A percentile compares a stretch with the other conserved stretches of the same genome.
phyloP scores from a whole-genome alignment of 92 coral and sea anemone species.

The Heliopora coerulea region DNA sequence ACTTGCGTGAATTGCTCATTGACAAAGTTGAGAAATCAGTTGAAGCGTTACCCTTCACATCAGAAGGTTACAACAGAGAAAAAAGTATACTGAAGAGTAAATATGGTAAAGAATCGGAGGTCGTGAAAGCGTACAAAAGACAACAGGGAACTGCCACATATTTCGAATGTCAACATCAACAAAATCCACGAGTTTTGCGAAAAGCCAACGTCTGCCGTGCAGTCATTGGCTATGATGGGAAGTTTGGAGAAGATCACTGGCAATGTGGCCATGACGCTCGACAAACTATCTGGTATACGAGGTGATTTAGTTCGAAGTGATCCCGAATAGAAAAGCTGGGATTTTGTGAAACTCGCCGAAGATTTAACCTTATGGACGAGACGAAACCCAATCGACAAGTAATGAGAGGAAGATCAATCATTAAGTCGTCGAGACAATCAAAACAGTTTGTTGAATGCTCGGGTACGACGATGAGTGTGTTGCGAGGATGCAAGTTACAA shows the following conservation, averaged over 20 bases:
- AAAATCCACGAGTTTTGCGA: conserved; percentile 16
- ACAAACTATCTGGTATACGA: conserved; percentile 13
- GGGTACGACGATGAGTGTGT: background rate
- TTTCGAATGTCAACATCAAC: conserved; percentile 15
- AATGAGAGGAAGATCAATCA: too few relatives aligned
- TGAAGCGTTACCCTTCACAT: too few relatives aligned
- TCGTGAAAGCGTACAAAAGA: conserved; percentile 8
- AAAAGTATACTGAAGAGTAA: background rate
- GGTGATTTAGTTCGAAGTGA: conserved; percentile 31
- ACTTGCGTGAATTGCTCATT: too few relatives aligned
- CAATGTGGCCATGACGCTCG: conserved; percentile 20
- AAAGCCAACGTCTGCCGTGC: conserved; percentile 2
- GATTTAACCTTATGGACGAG: too few relatives aligned
- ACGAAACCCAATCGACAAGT: too few relatives aligned
- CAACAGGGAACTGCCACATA: background rate
- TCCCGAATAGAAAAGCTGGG: conserved; percentile 1
- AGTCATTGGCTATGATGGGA: conserved; percentile 5
- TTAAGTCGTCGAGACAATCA: too few relatives aligned
- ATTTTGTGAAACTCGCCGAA: background rate
- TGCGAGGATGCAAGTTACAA: conserved; percentile 14
- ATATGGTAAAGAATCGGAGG: conserved; percentile 9
- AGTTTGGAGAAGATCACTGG: background rate
- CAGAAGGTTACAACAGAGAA: too few relatives aligned
- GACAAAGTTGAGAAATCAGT: too few relatives aligned
- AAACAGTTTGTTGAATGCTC: background rate